These are phyloP conservation scores for Phorcus lineatus DNA, from an alignment of 2,888 invertebrate species.

Conservation along the genomic window DNA sequence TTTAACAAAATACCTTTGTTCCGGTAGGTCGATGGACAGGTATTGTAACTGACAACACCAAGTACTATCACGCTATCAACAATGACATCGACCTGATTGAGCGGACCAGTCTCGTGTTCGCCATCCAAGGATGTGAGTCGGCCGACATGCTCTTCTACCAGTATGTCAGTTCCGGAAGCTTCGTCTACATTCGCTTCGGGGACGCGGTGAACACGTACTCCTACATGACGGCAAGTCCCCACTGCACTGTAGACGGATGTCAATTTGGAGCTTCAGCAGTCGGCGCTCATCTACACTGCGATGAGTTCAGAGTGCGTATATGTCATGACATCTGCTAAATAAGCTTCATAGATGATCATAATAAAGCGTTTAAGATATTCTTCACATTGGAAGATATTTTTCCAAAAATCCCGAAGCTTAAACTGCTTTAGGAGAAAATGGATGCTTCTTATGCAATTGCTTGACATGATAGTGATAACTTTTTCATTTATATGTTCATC, in stretches of 20 bases:
- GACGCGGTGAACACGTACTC: not conserved
- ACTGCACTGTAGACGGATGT: not conserved
- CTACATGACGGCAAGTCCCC: not conserved
- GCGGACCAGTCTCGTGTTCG: not conserved
- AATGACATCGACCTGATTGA: not conserved
- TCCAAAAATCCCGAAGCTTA: no score
- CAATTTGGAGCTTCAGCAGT: not conserved
- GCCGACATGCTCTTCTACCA: conserved; percentile 2
- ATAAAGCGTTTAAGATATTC: no score
- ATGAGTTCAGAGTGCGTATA: not conserved
- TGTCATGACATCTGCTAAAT: no score
- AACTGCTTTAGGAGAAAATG: no score
- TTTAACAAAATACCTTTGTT: no score
- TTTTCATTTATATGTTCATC: no score
- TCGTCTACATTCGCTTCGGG: not conserved
- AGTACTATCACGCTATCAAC: not conserved
- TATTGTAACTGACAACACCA: not conserved
- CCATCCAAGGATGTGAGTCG: not conserved
- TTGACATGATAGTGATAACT: no score
- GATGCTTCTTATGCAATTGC: no score
- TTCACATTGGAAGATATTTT: no score
- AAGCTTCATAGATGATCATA: no score
- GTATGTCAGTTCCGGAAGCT: not conserved
- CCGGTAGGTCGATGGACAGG: not conserved
- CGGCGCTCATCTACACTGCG: not conserved